Evolutionary conservation across 2,797 vertebrate genomes (phyloP), one percentile per base, ranked within the genome.

Genomic region (Phrynocephalus vlangalii): DNA sequence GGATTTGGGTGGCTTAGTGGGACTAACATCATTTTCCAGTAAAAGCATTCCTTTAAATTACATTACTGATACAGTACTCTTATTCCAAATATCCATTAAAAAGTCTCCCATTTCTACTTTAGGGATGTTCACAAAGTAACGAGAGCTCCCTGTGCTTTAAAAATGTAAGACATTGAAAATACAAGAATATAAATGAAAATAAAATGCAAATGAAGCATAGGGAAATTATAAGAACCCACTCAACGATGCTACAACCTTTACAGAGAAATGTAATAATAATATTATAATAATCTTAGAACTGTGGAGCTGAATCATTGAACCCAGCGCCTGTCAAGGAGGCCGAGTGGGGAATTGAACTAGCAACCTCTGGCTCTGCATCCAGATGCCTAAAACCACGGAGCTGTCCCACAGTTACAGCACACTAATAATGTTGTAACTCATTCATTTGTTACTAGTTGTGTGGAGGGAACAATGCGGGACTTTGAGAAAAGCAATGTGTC

Each of bases 1-100:
- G 68, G 24, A 16, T 76, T 73, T 38, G 33, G 30, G 67, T 84
- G 77, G 67, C 16, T 88, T 75, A 66, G 71, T 66, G 22, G n/a
- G 1, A 5, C 56, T 38, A 50, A 1, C 50, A n/a, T 77, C 52
- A 78, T 83, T 83, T 87, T 60, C 63, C 30, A 78, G 66, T 75
- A 80, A 67, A 15, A 79, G 38, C 60, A 75, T 75, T 84, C 67
- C 22, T 66, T 75, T 50, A 88, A 66, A 79, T 79, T 88, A 30
- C n/a, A n/a, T 20, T 52, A 79, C 85, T n/a, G 20, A 50, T 52
- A 44, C 38, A 44, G 38, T 44, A 60, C 24, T 56, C 82, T 44
- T 15, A 15, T 88, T 48, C 52, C 76, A 88, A 52, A 72, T 79
- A 79, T 79, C 52, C 52, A 79, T 60, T 44, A 28, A 30, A 83